A percentile compares a stretch with the other conserved stretches of the same genome.
Evolutionary conservation across 1,140 invertebrate genomes (phyloP).

Genomic region (Cheumatopsyche charites): DNA sequence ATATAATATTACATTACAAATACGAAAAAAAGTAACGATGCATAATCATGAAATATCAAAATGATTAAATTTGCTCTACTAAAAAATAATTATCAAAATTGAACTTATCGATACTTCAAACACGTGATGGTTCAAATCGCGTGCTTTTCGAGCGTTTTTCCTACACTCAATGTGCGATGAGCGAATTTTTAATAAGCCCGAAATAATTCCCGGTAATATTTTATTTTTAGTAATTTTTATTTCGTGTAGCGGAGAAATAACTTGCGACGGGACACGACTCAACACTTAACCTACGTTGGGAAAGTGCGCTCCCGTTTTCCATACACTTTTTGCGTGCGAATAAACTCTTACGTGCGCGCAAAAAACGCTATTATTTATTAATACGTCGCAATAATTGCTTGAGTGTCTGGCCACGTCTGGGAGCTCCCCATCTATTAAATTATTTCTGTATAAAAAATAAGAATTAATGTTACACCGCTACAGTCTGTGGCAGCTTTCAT

Average conservation of each 20-base stretch:
- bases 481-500: too few relatives aligned
- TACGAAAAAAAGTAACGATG: too few relatives aligned
- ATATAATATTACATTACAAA: too few relatives aligned
- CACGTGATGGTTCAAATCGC: too few relatives aligned
- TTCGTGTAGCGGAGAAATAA: constrained; percentile 1
- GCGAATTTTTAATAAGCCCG: constrained; percentile 8
- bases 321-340: not conserved
- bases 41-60: too few relatives aligned
- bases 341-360: not conserved
- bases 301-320: not conserved
- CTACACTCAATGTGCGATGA: not conserved
- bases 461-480: too few relatives aligned
- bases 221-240: not conserved
- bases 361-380: not conserved
- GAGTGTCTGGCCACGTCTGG: constrained; percentile 4
- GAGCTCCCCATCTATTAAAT: not conserved
- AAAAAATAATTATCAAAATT: too few relatives aligned
- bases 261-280: not conserved
- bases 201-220: not conserved
- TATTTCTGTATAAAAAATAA: too few relatives aligned
- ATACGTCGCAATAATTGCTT: not conserved
- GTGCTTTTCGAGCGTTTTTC: not conserved
- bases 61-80: too few relatives aligned
- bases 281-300: not conserved
- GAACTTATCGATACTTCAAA: too few relatives aligned